Evolutionary conservation across 2,888 invertebrate species (phyloP).

Genomic region (Drosophila niveifrons): DNA sequence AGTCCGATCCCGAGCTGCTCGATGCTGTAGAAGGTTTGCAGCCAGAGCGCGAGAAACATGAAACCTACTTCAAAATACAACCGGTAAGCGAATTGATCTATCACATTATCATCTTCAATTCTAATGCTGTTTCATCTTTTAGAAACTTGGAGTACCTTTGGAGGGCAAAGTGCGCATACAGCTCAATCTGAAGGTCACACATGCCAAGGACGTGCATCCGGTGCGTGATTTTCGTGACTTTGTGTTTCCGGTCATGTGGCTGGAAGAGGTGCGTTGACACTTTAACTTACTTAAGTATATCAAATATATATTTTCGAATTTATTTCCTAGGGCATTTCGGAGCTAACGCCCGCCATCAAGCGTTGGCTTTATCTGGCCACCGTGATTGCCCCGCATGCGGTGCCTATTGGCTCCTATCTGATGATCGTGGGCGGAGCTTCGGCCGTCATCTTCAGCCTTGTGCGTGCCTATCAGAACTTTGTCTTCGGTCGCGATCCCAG

Average conservation of each 20-base stretch:
- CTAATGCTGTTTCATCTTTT: conserved; percentile 52
- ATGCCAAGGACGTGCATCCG: conserved; percentile 89
- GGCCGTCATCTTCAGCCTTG: conserved; percentile 88
- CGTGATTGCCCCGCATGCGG: conserved; percentile 90
- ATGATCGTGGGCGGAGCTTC: conserved; percentile 90
- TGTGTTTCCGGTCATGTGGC: conserved; percentile 94
- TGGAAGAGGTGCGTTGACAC: conserved; percentile 91
- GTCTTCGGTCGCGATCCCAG: conserved; percentile 89
- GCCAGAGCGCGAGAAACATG: conserved; percentile 89
- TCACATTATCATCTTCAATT: not conserved
- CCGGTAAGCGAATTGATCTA: conserved; percentile 87
- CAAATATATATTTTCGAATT: not conserved
- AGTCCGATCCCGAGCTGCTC: conserved; percentile 90
- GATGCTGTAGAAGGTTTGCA: conserved; percentile 90
- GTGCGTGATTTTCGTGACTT: conserved; percentile 92
- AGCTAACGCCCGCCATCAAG: conserved; percentile 91
- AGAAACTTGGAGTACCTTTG: conserved; percentile 94
- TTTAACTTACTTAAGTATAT: not conserved
- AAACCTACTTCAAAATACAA: conserved; percentile 93
- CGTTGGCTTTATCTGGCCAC: conserved; percentile 93
- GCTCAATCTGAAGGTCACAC: conserved; percentile 92
- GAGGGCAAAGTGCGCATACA: conserved; percentile 94
- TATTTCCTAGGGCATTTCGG: conserved; percentile 89
- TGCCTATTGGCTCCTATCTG: conserved; percentile 90
- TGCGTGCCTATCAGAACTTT: conserved; percentile 91